Conservation (phyloP, 2,888 invertebrate genomes). For the Atethmia centrago region DNA sequence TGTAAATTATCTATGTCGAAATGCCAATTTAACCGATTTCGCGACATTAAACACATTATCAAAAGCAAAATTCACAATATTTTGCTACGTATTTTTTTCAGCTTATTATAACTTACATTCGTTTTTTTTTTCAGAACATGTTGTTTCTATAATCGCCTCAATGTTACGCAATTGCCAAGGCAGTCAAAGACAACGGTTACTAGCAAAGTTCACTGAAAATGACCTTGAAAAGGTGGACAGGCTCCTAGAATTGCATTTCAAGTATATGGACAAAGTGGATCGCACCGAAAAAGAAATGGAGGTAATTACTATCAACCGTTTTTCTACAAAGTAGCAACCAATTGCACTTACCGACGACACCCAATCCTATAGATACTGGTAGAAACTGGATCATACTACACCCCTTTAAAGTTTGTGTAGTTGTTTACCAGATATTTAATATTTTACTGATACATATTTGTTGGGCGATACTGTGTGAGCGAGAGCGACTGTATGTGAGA, state of each 20-base stretch:
- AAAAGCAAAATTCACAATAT: background rate
- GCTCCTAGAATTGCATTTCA: slow-evolving; percentile 98
- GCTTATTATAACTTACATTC: background rate
- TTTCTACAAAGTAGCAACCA: background rate
- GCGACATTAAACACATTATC: background rate
- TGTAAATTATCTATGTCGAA: background rate
- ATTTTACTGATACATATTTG: background rate
- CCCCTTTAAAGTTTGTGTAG: background rate
- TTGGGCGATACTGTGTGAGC: too few species aligned
- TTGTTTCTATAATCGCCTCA: slow-evolving; percentile 97
- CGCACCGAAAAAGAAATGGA: slow-evolving; percentile 95
- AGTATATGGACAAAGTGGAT: slow-evolving; percentile 98
- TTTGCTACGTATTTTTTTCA: background rate
- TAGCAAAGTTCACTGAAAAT: slow-evolving; percentile 99
- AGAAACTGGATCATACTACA: background rate
- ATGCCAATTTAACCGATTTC: background rate
- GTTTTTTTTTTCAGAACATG: slow-evolving; percentile 93
- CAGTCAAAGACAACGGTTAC: slow-evolving; percentile 96
- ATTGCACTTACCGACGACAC: too few species aligned
- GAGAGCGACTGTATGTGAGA: too few species aligned
- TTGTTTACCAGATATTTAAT: background rate
- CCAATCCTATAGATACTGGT: background rate
- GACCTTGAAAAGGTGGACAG: slow-evolving; percentile 99
- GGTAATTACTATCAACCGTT: slow-evolving; percentile 67
- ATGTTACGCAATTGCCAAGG: slow-evolving; percentile 98